Evolutionary conservation across 2,797 vertebrate species (phyloP).

Genomic region (Eulemur mongoz): DNA sequence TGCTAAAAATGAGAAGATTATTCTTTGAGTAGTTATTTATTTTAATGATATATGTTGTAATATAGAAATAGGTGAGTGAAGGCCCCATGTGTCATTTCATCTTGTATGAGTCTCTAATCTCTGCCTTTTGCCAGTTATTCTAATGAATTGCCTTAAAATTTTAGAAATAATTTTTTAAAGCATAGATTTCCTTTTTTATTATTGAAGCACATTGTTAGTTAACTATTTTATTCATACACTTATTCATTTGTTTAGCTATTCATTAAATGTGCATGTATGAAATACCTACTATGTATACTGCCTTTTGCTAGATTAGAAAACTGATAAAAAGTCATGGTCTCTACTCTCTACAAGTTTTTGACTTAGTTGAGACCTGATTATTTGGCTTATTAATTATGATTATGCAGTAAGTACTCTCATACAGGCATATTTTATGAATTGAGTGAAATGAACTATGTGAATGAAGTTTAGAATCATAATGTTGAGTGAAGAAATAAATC

Average conservation of each 20-base stretch:
- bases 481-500: not conserved
- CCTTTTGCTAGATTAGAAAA: not conserved
- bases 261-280: not conserved
- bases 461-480: not conserved
- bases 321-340: not conserved
- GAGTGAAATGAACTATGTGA: conserved; percentile 21
- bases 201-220: not conserved
- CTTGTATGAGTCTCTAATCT: not conserved
- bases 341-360: not conserved
- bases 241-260: not conserved
- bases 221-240: not conserved
- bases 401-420: not conserved
- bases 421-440: not conserved
- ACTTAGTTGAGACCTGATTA: not conserved
- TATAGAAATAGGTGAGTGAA: not conserved
- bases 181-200: not conserved
- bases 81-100: not conserved
- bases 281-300: not conserved
- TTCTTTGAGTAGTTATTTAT: not conserved
- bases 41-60: not conserved
- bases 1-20: not conserved
- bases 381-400: not conserved
- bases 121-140: not conserved
- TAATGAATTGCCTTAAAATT: not conserved
- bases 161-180: not conserved